Percentiles rank a stretch among this genome's conserved stretches.
These are phyloP conservation scores for Pteria penguin DNA, from an alignment of 2,888 invertebrate genomes.

Conservation along the genomic window DNA sequence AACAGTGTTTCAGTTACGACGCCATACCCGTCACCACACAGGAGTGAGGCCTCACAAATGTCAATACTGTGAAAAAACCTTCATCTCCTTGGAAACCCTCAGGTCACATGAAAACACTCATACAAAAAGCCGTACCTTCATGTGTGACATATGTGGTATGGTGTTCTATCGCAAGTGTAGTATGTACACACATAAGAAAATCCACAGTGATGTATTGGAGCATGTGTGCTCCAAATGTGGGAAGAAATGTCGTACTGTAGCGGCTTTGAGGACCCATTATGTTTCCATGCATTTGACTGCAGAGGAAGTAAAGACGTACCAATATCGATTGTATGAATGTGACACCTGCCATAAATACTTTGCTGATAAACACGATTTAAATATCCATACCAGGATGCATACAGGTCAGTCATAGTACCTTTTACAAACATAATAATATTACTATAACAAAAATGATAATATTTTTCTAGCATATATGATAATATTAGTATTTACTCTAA, in stretches of 20 bases:
- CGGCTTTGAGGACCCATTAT: constrained; percentile 18
- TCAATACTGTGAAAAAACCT: constrained; percentile 25
- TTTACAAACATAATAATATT: no score
- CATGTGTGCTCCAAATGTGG: constrained; percentile 19
- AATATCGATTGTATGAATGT: constrained; percentile 15
- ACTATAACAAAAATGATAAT: no score
- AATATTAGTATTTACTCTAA: no score
- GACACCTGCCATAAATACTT: constrained; percentile 25
- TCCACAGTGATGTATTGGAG: background rate
- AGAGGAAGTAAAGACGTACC: constrained; percentile 7
- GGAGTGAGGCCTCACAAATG: constrained; percentile 16
- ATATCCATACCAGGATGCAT: constrained; percentile 23
- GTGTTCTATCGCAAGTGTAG: constrained; percentile 22
- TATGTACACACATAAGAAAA: constrained; percentile 22
- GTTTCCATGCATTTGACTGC: constrained; percentile 10
- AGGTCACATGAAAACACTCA: constrained; percentile 28
- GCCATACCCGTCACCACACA: constrained; percentile 14
- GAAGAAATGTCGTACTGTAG: constrained; percentile 1
- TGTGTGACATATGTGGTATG: constrained; percentile 34
- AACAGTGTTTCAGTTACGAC: background rate
- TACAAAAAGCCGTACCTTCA: constrained; percentile 6
- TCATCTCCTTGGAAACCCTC: constrained; percentile 4
- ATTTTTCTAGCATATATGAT: no score
- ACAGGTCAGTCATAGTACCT: no score
- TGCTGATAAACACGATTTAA: constrained; percentile 23